Evolutionary conservation across 2,888 invertebrate species (phyloP), one percentile per base, ranked within the genome.

Genomic region (Melanophora roralis): DNA sequence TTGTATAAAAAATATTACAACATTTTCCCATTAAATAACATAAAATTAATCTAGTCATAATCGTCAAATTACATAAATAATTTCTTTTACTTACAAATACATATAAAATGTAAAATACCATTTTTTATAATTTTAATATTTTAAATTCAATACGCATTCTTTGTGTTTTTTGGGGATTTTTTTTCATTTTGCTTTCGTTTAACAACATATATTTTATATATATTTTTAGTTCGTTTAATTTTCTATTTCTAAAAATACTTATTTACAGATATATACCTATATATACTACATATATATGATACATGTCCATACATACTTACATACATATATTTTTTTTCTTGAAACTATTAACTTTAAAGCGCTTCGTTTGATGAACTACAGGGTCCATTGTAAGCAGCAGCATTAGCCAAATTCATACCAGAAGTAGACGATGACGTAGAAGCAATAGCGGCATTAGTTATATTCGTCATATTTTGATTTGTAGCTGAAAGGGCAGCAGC

Each of bases 361-460:
- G 91, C 82, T 91, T 91, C 82, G 92, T 90, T 82, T 93, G 92
- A 85, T 90, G 92, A 59, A 93, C 93, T 78, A 92, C 91, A 84
- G 89, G 91, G 89, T 87, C 91, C 84, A 88, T 90, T 78, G 86
- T 90, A 85, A 87, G 88, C 86, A 86, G 85, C 85, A 73, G 81
- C 81, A 60, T 74, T 83, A 75, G 82, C 80, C 76, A 83, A 36
- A 47, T 82, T 76, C 36, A 83, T 65, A 64, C 78, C 71, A 43
- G 79, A 81, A 8, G 76, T 68, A 23, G 82, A 55, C 47, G 81
- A 43, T 68, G 85, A 43, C 81, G 85, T 82, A 82, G 86, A 45
- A 83, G 83, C 80, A 83, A 72, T 80, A 82, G 80, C 49, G 23
- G 71, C 40, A 73, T 49, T 57, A 57, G 72, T 64, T 65, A 73